Evolutionary conservation across 2,888 invertebrate genomes (phyloP), one percentile per base, ranked within the genome.

Genomic region (Colostygia pectinataria): DNA sequence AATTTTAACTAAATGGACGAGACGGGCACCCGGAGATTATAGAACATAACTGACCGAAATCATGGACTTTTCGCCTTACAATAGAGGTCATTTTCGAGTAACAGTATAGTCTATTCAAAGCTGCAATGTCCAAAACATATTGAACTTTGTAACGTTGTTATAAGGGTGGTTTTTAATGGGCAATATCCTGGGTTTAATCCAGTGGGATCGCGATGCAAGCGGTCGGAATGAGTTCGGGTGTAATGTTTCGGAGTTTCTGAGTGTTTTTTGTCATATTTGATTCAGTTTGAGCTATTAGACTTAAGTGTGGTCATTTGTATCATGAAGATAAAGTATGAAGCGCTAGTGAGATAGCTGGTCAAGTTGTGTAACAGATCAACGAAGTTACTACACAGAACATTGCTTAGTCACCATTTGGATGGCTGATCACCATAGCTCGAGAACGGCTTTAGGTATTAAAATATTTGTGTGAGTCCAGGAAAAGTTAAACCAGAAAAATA

Each of bases 141-240:
- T 44, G 23, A 12, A n/a, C 36, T 8, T 27, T 44, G 28, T 20
- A 5, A 6, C 14, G 0, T 8, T 5, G 7, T 0, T 7, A 9
- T 47, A 36, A 10, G 24, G 34, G 5, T 36, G 4, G 10, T 23
- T 36, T 47, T 47, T 5, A 7, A 2, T 8, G 40, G 40, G 13
- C 14, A 29, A 5, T 8, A 25, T 13, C 10, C n/a, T 18, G 15
- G 47, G 47, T 63, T 68, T 62, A 65, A 47, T 47, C 47, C 34
- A 5, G 5, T 12, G 23, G 40, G 47, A 47, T 40, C 8, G 36
- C 10, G 25, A 34, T 40, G 46, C 39, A 46, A 40, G 47, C 24
- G 47, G 40, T 10, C n/a, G 47, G 40, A 15, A 40, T 29, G 28
- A 47, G 20, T 40, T 40, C 29, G 12, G 9, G 40, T 47, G 34